phyloP scores from a whole-genome alignment of 2,113 vertebrate genomes.

The Chaetorhynchus papuensis region DNA sequence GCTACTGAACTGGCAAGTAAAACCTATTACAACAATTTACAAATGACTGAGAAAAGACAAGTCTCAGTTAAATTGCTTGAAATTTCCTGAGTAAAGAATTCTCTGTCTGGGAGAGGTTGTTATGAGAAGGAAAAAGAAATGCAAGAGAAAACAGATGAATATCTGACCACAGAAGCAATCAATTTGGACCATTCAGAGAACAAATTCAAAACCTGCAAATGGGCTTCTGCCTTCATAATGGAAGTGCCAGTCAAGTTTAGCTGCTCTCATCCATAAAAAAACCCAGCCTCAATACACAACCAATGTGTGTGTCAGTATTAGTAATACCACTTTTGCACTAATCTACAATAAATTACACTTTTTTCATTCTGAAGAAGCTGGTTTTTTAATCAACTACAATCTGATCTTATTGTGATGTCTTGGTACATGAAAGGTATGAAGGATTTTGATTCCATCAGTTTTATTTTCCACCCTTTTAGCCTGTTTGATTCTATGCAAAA shows the following conservation, averaged over 20 bases:
- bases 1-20: background rate
- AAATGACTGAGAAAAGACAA: background rate
- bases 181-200: background rate
- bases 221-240: background rate
- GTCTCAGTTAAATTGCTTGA: background rate
- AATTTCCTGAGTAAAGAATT: background rate
- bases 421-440: background rate
- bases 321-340: background rate
- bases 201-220: background rate
- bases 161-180: background rate
- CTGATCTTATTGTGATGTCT: background rate
- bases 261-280: background rate
- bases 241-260: background rate
- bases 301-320: background rate
- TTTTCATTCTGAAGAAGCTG: background rate
- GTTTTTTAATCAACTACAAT: background rate
- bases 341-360: background rate
- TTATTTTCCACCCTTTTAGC: background rate
- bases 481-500: background rate
- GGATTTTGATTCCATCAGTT: background rate
- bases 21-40: background rate
- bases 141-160: background rate
- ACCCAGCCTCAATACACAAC: background rate
- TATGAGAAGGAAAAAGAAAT: background rate
- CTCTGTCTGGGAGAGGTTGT: background rate